Conservation (phyloP, 1,140 invertebrate species). For the Pristionchus pacificus region DNA sequence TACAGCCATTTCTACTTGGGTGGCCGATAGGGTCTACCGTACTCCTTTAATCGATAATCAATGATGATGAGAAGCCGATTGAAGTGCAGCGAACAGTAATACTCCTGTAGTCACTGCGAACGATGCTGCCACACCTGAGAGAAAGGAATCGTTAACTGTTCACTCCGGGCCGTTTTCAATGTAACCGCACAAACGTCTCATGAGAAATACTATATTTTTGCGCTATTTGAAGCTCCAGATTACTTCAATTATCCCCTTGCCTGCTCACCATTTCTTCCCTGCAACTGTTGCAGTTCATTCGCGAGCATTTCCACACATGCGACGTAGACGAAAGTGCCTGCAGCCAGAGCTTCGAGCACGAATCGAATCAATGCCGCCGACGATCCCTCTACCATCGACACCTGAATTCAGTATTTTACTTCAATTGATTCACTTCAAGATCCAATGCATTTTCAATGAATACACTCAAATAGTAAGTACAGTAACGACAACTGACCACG, state of each 20-base stretch:
- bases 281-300: constrained; percentile 43
- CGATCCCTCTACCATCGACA: constrained; percentile 23
- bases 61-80: too few species aligned
- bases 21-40: too few species aligned
- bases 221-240: background rate
- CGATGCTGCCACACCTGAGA: background rate
- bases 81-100: too few species aligned
- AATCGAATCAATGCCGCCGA: constrained; percentile 47
- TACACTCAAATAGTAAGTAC: constrained; percentile 17
- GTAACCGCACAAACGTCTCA: background rate
- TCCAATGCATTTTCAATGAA: background rate
- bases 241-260: constrained; percentile 29
- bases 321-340: constrained; percentile 60
- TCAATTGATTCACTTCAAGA: constrained; percentile 19
- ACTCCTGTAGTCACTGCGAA: constrained; percentile 8
- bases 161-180: background rate
- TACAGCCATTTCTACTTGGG: too few species aligned
- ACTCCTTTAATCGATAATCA: too few species aligned
- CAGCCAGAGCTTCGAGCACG: constrained; percentile 59
- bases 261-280: constrained; percentile 1
- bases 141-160: background rate
- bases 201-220: background rate
- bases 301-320: constrained; percentile 59
- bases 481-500: constrained; percentile 45
- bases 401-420: constrained; percentile 18